Base-by-base conservation (phyloP, 53 echinoderm and acorn worm species). In the Mesocentrotus franciscanus region DNA sequence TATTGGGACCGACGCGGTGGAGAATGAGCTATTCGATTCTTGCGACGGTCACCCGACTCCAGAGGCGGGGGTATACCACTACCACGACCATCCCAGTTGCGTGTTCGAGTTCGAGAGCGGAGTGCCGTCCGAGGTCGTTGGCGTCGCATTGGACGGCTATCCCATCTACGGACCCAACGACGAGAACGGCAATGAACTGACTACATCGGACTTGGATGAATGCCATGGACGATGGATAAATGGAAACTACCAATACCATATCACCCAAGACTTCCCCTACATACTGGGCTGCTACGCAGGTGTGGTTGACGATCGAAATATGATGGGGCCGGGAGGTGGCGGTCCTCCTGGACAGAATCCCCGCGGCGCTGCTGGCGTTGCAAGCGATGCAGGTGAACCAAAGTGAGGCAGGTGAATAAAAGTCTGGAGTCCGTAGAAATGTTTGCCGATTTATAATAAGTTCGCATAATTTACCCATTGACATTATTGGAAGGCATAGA, bases 1-100 rank as follows among this genome's bases (percentile, higher is more conserved):
- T 71, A 83, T 61, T 42, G 97, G 94, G 11, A 61, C 70, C 17
- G 94, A 98, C 85, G 98, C 98, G 10, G 98, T 98, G 15, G 92
- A 90, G 17, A 85, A 71, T 49, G 98, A 98, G 66, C 94, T 62
- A 24, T 98, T 97, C 61, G 98, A 98, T 72, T 30, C 33, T 4
- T 98, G 98, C 72, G 97, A 97, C 94, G 98, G 97, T 16, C 98
- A 98, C 64, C 98, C 98, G 35, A 95, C 85, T 26, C 91, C 91
- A 55, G 20, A 20, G 49, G 26, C 11, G 0, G 97, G 97, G 2
- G 85, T 84, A 8, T 98, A 97, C 66, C 98, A 98, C 81, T 98
- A 98, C 71, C 98, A 98, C 92, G 96, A 96, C 85, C 87, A 70
- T 71, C 98, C 98, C 10, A 62, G 12, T 4, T 95, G 95, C 83